Evolutionary conservation across 2,113 vertebrate species (phyloP).

Genomic region (Natator depressus): DNA sequence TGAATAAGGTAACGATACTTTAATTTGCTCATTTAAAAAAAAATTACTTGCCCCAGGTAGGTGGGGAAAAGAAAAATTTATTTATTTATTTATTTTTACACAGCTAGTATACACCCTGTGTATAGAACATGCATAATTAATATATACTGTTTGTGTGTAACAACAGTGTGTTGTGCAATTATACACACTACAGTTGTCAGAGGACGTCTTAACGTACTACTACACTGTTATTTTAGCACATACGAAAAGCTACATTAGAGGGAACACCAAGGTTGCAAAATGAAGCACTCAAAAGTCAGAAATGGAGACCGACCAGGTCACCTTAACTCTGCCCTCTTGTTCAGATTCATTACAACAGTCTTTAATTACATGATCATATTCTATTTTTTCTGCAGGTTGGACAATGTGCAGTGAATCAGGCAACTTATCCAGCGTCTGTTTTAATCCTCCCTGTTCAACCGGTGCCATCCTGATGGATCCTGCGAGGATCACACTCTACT

Average conservation of each 20-base stretch:
- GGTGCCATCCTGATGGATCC: too few species aligned
- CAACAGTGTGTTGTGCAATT: not conserved
- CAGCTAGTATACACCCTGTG: not conserved
- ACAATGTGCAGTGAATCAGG: not conserved
- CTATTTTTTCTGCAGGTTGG: not conserved
- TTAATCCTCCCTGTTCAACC: not conserved
- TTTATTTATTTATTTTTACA: not conserved
- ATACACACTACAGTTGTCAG: not conserved
- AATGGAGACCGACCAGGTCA: not conserved
- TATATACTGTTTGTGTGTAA: not conserved
- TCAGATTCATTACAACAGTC: not conserved
- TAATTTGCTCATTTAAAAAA: not conserved
- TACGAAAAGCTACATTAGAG: not conserved
- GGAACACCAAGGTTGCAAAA: not conserved
- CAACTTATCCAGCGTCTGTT: not conserved
- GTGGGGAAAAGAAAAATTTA: not conserved
- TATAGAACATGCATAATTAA: not conserved
- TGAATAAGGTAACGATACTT: not conserved
- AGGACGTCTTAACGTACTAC: not conserved
- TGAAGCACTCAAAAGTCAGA: not conserved
- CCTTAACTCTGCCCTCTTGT: not conserved
- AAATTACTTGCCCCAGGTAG: not conserved
- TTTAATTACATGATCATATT: not conserved
- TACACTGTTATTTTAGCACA: not conserved
- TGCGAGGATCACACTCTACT: not conserved